A percentile compares a stretch with the other conserved stretches of the same genome.
Conservation (phyloP, 2,113 vertebrate species). For the Rhegmatorhina hoffmannsi region DNA sequence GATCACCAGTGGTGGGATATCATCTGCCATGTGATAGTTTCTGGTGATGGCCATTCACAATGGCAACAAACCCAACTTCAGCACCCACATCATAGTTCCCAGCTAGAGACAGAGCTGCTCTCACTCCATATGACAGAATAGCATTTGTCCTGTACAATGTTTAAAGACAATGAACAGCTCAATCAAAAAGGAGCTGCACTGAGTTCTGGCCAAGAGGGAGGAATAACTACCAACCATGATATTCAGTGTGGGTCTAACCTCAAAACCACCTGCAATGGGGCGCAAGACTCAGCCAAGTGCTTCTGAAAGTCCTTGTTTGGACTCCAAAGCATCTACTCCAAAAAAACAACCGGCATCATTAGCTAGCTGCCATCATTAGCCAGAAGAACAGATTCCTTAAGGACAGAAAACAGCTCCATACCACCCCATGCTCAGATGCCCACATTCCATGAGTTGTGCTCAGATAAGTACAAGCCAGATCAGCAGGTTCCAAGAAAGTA, state of each 20-base stretch:
- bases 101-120: background rate
- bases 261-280: background rate
- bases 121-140: background rate
- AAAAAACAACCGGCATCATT: background rate
- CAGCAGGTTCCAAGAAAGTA: slow-evolving; percentile 44
- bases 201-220: background rate
- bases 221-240: background rate
- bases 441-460: background rate
- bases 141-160: background rate
- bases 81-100: background rate
- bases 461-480: slow-evolving; percentile 1
- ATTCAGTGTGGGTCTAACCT: background rate
- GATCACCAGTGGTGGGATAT: background rate
- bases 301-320: background rate
- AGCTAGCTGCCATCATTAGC: background rate
- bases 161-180: background rate
- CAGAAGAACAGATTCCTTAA: background rate
- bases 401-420: background rate
- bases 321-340: background rate
- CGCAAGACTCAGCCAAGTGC: background rate
- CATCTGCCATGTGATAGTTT: background rate
- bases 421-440: background rate
- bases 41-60: background rate
- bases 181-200: background rate
- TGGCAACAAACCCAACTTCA: background rate